phyloP scores from a whole-genome alignment of 2,888 invertebrate species.

The Bellardia pandia region DNA sequence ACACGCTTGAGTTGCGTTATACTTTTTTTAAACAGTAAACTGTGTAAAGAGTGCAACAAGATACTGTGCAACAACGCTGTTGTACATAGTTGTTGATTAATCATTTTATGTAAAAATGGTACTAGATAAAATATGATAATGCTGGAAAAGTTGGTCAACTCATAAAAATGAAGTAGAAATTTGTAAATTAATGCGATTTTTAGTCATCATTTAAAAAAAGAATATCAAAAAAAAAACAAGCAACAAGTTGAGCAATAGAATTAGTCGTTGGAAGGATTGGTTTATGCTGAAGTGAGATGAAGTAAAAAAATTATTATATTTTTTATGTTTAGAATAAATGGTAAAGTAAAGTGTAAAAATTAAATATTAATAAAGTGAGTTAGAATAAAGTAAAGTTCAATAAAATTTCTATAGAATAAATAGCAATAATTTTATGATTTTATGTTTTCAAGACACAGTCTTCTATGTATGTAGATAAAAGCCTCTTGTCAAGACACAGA shows the following conservation, averaged over 20 bases:
- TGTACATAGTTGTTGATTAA: conserved; percentile 47
- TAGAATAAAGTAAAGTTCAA: background rate
- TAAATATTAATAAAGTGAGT: too few species aligned
- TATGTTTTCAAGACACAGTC: background rate
- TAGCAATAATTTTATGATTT: background rate
- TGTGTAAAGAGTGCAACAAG: background rate
- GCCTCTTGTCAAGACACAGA: too few species aligned
- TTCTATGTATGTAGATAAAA: background rate
- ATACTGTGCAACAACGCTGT: background rate
- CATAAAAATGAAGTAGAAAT: conserved; percentile 42
- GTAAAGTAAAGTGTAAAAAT: background rate
- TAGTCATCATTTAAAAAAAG: conserved; percentile 30
- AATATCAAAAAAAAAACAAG: background rate
- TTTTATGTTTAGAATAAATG: background rate
- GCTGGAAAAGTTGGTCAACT: conserved; percentile 57
- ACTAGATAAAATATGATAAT: conserved; percentile 54
- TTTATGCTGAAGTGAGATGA: conserved; percentile 22
- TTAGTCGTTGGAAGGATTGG: background rate
- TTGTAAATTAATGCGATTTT: conserved; percentile 39
- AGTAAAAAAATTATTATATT: background rate
- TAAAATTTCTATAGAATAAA: background rate
- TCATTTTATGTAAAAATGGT: conserved; percentile 45
- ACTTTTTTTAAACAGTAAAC: conserved; percentile 15
- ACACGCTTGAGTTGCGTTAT: background rate
- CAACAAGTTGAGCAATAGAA: conserved; percentile 45